Base-by-base conservation (phyloP, 2,888 invertebrate genomes). In the Drosophila quinaria region DNA sequence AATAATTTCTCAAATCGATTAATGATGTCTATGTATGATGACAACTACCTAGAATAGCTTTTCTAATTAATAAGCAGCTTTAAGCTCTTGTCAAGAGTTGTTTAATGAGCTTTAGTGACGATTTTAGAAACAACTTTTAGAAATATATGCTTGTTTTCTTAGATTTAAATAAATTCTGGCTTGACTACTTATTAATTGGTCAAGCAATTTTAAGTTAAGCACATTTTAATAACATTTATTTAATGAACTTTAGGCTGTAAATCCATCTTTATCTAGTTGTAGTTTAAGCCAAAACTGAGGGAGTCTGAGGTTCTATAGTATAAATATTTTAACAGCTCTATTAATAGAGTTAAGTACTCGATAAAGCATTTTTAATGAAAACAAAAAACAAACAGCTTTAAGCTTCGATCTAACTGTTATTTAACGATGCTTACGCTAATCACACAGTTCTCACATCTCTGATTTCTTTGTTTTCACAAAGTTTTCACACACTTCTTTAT, bases 401-500 rank as follows among this genome's bases (percentile, higher is more conserved):
- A 42, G 42, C 55, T 55, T 22, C 15, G 22, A 44, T 10, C 22
- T 35, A 29, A 55, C 22, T 39, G 47, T 65, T 52, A 76, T 64
- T 70, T 56, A 74, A 74, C 70, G 54, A 61, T 47, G 51, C 25
- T 41, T 56, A 59, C 55, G 35, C 31, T 70, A 74, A 56, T 64
- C 50, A 49, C 49, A 35, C 13, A 64, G 22, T 74, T 74, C 77
- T 71, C 77, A 74, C 65, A 58, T 11, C 59, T 46, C 42, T 8
- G 15, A 25, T 5, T 25, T 41, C 49, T 50, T 37, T 56, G 55
- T 46, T 60, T 65, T 78, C 52, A 13, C 10, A 44, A 29, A 46
- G 25, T 54, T 17, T 81, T 80, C 86, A 72, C 80, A 81, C 80
- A 54, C 80, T 79, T 81, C 69, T 79, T 71, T 78, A 62, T 56